These are phyloP conservation scores for Eupristina koningsbergeri DNA, from an alignment of 1,140 invertebrate species.

Conservation along the genomic window DNA sequence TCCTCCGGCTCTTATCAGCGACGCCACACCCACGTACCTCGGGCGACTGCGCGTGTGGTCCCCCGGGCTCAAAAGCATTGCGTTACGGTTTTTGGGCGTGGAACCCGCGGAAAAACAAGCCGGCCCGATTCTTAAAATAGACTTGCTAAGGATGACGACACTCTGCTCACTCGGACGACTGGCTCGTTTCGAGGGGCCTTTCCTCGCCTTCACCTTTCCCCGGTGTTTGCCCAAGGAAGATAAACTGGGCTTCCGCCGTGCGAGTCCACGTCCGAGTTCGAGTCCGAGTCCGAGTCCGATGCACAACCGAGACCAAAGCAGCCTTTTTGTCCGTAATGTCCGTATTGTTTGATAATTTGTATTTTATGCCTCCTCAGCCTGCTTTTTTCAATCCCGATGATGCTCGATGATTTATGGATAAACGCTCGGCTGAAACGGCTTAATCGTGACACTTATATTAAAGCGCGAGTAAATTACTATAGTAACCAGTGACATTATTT, in stretches of 20 bases:
- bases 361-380: neutral
- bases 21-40: neutral
- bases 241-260: neutral
- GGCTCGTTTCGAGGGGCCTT: neutral
- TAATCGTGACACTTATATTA: conserved; percentile 13
- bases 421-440: neutral
- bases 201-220: too few species aligned
- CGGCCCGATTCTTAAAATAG: neutral
- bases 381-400: neutral
- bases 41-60: neutral
- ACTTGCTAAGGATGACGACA: neutral
- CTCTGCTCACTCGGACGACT: neutral
- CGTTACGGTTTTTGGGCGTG: neutral
- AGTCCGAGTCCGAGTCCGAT: too few species aligned
- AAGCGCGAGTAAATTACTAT: neutral
- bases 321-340: neutral
- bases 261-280: too few species aligned
- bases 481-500: neutral
- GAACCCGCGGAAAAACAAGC: neutral
- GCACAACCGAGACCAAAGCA: neutral
- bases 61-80: neutral
- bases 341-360: conserved; percentile 5
- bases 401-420: neutral
- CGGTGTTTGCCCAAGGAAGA: neutral
- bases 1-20: neutral